phyloP scores from a whole-genome alignment of 2,888 invertebrate species.

The Carabus problematicus region DNA sequence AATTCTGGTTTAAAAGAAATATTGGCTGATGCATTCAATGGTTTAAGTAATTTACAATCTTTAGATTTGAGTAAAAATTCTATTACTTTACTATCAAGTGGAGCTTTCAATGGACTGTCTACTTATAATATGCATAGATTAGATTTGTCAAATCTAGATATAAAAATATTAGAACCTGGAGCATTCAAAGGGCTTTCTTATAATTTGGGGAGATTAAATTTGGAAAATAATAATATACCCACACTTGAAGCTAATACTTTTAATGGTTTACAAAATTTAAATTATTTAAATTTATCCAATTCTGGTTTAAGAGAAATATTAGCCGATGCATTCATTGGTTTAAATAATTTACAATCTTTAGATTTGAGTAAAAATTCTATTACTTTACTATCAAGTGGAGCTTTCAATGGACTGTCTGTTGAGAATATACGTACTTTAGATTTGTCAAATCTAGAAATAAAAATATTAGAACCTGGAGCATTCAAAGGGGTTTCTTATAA shows the following conservation, averaged over 20 bases:
- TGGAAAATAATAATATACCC: slow-evolving; percentile 16
- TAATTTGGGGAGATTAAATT: slow-evolving; percentile 4
- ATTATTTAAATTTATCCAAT: slow-evolving; percentile 6
- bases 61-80: no score
- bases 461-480: not conserved
- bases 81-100: no score
- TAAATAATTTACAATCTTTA: not conserved
- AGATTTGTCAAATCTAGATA: not conserved
- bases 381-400: not conserved
- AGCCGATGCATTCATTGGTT: not conserved
- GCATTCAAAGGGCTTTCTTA: slow-evolving; percentile 16
- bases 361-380: not conserved
- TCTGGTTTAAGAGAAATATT: not conserved
- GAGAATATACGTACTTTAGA: slow-evolving; percentile 9
- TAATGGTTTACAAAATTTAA: not conserved
- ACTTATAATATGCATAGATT: not conserved
- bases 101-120: slow-evolving; percentile 1
- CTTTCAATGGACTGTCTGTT: slow-evolving; percentile 9
- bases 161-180: slow-evolving; percentile 15
- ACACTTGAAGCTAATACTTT: slow-evolving; percentile 5
- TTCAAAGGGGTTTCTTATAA: not conserved
- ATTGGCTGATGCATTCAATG: not conserved
- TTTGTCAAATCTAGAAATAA: slow-evolving; percentile 21
- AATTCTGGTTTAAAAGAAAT: not conserved
- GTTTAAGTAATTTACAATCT: slow-evolving; percentile 1